Evolutionary conservation across 1,140 invertebrate genomes (phyloP).

Genomic region (Achroia grisella): DNA sequence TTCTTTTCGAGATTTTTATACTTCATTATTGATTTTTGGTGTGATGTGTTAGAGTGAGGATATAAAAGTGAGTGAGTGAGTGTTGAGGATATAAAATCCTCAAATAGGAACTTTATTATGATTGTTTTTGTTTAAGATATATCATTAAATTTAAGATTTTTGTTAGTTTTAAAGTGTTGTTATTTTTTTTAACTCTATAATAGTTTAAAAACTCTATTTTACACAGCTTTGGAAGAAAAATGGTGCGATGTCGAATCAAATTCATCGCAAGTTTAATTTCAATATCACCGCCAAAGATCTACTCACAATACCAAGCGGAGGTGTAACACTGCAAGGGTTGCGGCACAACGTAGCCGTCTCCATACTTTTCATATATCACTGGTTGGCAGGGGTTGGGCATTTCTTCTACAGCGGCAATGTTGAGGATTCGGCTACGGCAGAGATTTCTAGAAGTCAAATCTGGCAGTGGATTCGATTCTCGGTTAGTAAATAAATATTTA

Average conservation of each 20-base stretch:
- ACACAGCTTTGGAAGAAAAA: conserved; percentile 71
- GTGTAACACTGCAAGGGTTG: conserved; percentile 77
- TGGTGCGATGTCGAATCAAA: conserved; percentile 60
- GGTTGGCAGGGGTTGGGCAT: conserved; percentile 80
- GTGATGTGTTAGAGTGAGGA: too few relatives aligned
- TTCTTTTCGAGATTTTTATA: too few relatives aligned
- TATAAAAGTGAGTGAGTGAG: too few relatives aligned
- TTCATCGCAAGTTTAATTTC: conserved; percentile 41
- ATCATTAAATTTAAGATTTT: too few relatives aligned
- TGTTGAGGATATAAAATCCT: too few relatives aligned
- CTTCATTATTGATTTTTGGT: too few relatives aligned
- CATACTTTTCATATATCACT: conserved; percentile 80
- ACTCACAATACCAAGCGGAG: conserved; percentile 74
- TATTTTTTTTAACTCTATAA: too few relatives aligned
- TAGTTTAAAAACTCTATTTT: too few relatives aligned
- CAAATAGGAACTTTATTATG: too few relatives aligned
- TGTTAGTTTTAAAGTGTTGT: too few relatives aligned
- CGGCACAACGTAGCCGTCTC: conserved; percentile 79
- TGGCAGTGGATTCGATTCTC: conserved; percentile 84
- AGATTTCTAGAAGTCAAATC: conserved; percentile 82
- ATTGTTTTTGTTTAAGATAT: too few relatives aligned
- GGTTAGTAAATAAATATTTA: conserved; percentile 41
- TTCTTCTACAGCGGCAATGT: conserved; percentile 79
- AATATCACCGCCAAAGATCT: conserved; percentile 60
- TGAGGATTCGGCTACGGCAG: conserved; percentile 84